phyloP scores from a whole-genome alignment of 1,140 invertebrate species.

The Matsumurasca onukii region DNA sequence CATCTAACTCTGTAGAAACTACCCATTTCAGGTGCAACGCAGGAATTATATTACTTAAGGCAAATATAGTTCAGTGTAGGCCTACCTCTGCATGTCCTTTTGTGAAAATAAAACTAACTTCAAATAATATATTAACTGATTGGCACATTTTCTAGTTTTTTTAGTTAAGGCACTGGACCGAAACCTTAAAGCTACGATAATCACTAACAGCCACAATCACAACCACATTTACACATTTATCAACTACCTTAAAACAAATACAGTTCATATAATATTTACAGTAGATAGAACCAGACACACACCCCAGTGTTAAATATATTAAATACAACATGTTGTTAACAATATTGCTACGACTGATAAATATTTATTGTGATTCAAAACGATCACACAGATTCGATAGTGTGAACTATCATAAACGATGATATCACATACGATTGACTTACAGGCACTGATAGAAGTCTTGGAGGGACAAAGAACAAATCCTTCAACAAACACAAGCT shows the following conservation, averaged over 20 bases:
- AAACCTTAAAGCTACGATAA: background rate
- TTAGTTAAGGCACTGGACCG: slow-evolving; percentile 19
- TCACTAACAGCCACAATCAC: background rate
- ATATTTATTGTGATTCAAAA: slow-evolving; percentile 23
- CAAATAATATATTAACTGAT: background rate
- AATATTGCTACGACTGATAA: background rate
- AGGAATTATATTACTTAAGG: too few species aligned
- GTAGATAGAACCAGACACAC: slow-evolving; percentile 15
- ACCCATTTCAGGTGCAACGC: too few species aligned
- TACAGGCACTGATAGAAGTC: too few species aligned
- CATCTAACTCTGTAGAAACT: too few species aligned
- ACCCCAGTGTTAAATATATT: slow-evolving; percentile 11
- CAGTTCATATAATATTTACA: too few species aligned
- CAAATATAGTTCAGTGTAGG: too few species aligned
- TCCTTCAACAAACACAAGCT: too few species aligned
- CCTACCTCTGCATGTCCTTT: too few species aligned
- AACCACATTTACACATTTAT: background rate
- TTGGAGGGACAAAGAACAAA: too few species aligned
- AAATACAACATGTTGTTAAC: slow-evolving; percentile 15
- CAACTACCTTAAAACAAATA: too few species aligned
- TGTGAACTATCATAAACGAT: background rate
- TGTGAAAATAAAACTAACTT: too few species aligned
- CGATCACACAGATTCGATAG: slow-evolving; percentile 10
- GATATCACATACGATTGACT: slow-evolving; percentile 24
- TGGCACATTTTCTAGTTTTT: slow-evolving; percentile 10